Evolutionary conservation across 2,797 vertebrate genomes (phyloP), one percentile per base, ranked within the genome.

Genomic region (Tympanoctomys barrerae): DNA sequence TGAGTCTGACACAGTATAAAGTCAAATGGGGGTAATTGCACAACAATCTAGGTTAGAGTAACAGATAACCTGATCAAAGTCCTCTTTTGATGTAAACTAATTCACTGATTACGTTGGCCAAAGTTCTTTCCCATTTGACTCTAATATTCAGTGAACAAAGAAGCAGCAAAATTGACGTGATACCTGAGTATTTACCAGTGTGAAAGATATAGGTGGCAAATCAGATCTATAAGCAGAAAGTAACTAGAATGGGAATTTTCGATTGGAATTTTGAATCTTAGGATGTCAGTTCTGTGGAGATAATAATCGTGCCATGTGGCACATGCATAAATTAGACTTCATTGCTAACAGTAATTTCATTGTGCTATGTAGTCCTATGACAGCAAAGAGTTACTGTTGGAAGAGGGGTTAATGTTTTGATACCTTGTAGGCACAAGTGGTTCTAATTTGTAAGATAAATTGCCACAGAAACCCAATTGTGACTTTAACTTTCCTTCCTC

Each of bases 61-160:
- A 98, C 98, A 99, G 98, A 99, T 98, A 98, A 99, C 98, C 98
- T 97, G 98, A 99, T 98, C 97, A 57, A 97, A 98, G 98, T 98
- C 98, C 98, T 97, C 96, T 62, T 95, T 98, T 98, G 98, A 98
- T 98, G 96, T 97, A 98, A 98, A 98, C 98, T 99, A 98, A 99
- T 99, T 99, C 99, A 98, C 98, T 96, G 96, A 98, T 97, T 98
- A 98, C 90, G 98, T 98, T 98, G 98, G 96, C 98, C 98, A 99
- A 98, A 98, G 98, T 97, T 98, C 98, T 97, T 98, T 98, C 98
- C 98, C 99, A 99, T 99, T 99, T 99, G 98, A 99, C 99, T 99
- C 99, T 98, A 98, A 99, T 99, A 99, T 98, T 99, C 99, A 99
- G 88, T 99, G 99, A 99, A 98, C 98, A 98, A 98, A 98, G 98